A percentile compares a stretch with the other conserved stretches of the same genome.
These are phyloP conservation scores for Bombycilla garrulus DNA, from an alignment of 2,113 vertebrate species.

Conservation along the genomic window DNA sequence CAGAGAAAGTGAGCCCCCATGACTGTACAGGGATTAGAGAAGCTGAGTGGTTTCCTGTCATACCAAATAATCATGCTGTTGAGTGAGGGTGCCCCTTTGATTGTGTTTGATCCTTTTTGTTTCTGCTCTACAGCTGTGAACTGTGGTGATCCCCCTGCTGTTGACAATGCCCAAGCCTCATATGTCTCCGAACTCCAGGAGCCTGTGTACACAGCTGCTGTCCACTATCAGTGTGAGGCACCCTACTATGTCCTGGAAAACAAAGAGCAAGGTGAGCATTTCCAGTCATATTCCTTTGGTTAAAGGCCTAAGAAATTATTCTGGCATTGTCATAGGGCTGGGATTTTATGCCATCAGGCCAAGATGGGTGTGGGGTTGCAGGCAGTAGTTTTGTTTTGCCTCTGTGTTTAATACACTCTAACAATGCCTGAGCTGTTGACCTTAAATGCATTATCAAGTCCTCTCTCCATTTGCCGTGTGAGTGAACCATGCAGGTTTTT, in stretches of 20 bases:
- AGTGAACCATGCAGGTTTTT: neutral
- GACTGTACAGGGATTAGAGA: neutral
- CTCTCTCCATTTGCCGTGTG: neutral
- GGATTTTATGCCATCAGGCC: neutral
- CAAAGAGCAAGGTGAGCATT: conserved; percentile 48
- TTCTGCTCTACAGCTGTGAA: conserved; percentile 75
- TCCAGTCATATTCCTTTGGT: neutral
- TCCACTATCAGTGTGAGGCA: conserved; percentile 61
- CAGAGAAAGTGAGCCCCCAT: neutral
- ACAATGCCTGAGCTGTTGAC: neutral
- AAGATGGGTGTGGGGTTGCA: neutral
- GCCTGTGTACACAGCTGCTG: conserved; percentile 62
- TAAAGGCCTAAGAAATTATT: neutral
- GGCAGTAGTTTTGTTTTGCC: neutral
- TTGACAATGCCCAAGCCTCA: conserved; percentile 25
- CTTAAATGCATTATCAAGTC: neutral
- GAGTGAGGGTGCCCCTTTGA: neutral
- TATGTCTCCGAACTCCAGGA: neutral
- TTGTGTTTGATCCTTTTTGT: neutral
- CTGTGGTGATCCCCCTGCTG: conserved; percentile 75
- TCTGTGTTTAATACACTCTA: neutral
- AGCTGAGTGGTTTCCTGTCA: neutral
- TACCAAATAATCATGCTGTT: neutral
- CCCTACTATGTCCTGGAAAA: conserved; percentile 67
- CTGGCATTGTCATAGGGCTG: fast-evolving